phyloP scores from a whole-genome alignment of 2,888 invertebrate genomes.

The Drosophila stalkeri region DNA sequence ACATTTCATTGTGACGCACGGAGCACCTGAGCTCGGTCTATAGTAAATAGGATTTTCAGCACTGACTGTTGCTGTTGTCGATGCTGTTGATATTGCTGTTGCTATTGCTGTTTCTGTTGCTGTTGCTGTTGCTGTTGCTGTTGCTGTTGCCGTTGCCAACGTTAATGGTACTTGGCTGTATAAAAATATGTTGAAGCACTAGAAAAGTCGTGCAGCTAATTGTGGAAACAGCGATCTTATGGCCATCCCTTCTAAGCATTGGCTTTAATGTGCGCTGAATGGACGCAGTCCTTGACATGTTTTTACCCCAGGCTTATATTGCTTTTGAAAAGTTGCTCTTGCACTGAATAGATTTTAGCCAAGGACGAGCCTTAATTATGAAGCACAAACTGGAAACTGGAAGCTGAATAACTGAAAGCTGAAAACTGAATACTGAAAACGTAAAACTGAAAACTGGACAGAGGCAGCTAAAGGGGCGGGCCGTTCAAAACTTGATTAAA shows the following conservation, averaged over 20 bases:
- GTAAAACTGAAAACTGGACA: constrained; percentile 14
- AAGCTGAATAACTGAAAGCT: constrained; percentile 1
- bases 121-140: constrained; percentile 3
- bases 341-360: constrained; percentile 17
- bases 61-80: constrained; percentile 7
- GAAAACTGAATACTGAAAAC: background rate
- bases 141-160: constrained; percentile 17
- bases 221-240: constrained; percentile 19
- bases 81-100: constrained; percentile 7
- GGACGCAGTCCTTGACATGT: constrained; percentile 61
- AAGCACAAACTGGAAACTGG: constrained; percentile 5
- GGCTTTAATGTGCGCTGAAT: constrained; percentile 26
- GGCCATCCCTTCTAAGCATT: background rate
- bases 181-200: constrained; percentile 12
- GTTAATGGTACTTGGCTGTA: constrained; percentile 21
- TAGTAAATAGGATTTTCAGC: constrained; percentile 26
- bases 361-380: constrained; percentile 72
- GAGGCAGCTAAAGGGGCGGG: constrained; percentile 21
- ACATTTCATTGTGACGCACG: constrained; percentile 58
- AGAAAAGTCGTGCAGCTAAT: constrained; percentile 19
- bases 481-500: constrained; percentile 66
- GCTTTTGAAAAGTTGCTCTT: constrained; percentile 37
- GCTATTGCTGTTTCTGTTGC: constrained; percentile 5
- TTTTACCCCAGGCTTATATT: constrained; percentile 42
- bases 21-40: constrained; percentile 43